phyloP scores from a whole-genome alignment of 2,113 vertebrate genomes.

The Menura novaehollandiae region DNA sequence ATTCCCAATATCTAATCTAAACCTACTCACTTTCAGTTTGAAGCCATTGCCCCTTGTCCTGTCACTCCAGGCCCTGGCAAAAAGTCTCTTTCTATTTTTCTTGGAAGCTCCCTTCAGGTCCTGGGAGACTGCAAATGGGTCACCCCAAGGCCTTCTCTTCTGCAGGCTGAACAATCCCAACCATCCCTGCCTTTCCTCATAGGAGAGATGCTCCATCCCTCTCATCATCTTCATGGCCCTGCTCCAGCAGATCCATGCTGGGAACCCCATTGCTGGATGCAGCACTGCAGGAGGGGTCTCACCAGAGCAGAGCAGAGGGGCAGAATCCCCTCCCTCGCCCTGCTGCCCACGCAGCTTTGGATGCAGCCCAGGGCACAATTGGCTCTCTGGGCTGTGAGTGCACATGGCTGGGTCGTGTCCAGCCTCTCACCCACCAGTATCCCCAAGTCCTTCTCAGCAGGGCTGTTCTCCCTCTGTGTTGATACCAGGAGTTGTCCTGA shows the following conservation, averaged over 20 bases:
- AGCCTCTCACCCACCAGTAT: neutral
- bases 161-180: neutral
- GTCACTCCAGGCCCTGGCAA: neutral
- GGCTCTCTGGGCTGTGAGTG: neutral
- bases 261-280: neutral
- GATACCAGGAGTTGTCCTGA: accelerated
- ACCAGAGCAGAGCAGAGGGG: neutral
- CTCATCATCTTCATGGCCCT: neutral
- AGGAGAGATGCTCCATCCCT: neutral
- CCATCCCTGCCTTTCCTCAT: accelerated
- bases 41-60: neutral
- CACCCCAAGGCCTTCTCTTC: neutral
- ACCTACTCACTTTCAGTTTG: too few species aligned
- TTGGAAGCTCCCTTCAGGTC: neutral
- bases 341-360: neutral
- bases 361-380: neutral
- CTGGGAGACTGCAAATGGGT: neutral
- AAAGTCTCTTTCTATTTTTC: neutral
- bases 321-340: neutral
- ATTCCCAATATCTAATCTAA: neutral
- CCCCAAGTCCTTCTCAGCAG: neutral
- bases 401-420: neutral
- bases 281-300: neutral
- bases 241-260: neutral
- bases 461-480: neutral